Percentiles rank a stretch among this genome's conserved stretches.
These are phyloP conservation scores for Podocnemis expansa DNA, from an alignment of 2,113 vertebrate species.

Conservation along the genomic window DNA sequence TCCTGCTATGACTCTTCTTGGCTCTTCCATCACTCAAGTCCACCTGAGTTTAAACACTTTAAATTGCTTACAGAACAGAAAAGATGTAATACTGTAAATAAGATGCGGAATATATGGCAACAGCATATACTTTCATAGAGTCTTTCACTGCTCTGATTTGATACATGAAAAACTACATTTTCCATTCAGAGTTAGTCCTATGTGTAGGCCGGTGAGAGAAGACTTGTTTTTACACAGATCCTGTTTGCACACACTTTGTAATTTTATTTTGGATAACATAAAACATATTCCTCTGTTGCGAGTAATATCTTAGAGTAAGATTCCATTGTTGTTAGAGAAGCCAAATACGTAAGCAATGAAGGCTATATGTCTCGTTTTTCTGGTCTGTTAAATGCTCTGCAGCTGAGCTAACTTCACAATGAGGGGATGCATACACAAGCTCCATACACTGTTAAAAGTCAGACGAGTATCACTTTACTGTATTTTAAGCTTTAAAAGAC, in stretches of 20 bases:
- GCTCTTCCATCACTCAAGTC: not conserved
- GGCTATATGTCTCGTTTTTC: not conserved
- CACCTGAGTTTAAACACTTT: not conserved
- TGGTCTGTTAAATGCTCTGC: not conserved
- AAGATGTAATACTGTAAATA: not conserved
- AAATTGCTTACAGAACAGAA: not conserved
- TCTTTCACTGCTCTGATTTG: not conserved
- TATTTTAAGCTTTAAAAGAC: not conserved
- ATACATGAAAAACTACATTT: not conserved
- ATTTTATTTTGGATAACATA: not conserved
- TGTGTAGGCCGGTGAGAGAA: not conserved
- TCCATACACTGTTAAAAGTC: not conserved
- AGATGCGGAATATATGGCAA: not conserved
- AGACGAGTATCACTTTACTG: not conserved
- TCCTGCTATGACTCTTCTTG: not conserved
- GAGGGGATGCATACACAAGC: not conserved
- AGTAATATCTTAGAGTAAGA: not conserved
- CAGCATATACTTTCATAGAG: not conserved
- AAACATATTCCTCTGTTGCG: not conserved
- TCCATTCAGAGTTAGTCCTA: not conserved
- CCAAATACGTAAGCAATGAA: not conserved
- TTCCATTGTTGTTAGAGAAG: not conserved
- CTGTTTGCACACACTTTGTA: not conserved
- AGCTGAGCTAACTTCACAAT: not conserved
- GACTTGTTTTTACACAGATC: not conserved